These are phyloP conservation scores for Smutsia temminckii DNA, from an alignment of 2,797 vertebrate species.

Conservation along the genomic window DNA sequence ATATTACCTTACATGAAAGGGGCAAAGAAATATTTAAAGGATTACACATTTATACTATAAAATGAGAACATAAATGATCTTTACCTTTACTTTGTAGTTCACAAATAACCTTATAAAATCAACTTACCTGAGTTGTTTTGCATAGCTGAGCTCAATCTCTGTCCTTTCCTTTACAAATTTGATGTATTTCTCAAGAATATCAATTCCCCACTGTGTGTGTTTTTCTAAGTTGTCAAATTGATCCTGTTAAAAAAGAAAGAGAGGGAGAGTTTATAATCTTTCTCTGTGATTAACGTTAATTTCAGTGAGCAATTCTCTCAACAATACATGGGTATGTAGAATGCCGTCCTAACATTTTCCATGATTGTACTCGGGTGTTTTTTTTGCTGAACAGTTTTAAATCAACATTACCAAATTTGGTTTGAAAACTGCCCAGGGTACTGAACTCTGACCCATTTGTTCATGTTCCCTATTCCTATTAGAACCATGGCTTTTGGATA, in stretches of 20 bases:
- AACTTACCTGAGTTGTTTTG: slow-evolving; percentile 98
- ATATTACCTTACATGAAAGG: neutral
- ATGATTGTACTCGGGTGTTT: slow-evolving; percentile 20
- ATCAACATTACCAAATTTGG: slow-evolving; percentile 57
- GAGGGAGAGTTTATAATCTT: slow-evolving; percentile 52
- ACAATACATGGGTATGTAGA: neutral
- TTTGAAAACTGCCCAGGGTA: neutral
- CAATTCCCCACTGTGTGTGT: slow-evolving; percentile 97
- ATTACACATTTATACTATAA: neutral
- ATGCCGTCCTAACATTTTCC: slow-evolving; percentile 64
- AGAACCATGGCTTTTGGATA: neutral
- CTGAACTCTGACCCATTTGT: neutral
- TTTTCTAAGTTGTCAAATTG: slow-evolving; percentile 99
- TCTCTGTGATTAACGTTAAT: slow-evolving; percentile 9
- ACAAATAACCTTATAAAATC: neutral
- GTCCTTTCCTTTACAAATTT: slow-evolving; percentile 97
- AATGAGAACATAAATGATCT: neutral
- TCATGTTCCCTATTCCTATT: neutral
- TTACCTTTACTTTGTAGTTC: neutral
- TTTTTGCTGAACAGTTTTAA: neutral
- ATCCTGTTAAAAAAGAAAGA: slow-evolving; percentile 87
- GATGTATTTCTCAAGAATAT: slow-evolving; percentile 96
- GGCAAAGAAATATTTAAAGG: neutral
- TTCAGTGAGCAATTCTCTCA: slow-evolving; percentile 27
- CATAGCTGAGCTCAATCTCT: slow-evolving; percentile 97